Conservation (phyloP, 2,888 invertebrate genomes). For the Drosophila peninsularis region DNA sequence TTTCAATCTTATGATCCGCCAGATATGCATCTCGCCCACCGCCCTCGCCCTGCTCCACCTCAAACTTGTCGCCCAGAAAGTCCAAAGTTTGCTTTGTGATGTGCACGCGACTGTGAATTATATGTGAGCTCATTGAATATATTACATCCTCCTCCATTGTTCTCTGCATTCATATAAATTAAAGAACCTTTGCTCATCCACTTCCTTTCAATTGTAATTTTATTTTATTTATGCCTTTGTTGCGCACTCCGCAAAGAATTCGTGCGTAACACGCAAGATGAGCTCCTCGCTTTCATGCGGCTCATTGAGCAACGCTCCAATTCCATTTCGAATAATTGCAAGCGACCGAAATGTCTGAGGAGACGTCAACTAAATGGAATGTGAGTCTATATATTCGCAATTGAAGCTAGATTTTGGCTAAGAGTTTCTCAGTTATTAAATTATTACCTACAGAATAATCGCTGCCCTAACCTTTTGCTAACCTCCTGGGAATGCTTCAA, state of each 20-base stretch:
- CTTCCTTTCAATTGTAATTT: conserved; percentile 39
- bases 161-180: conserved; percentile 32
- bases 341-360: conserved; percentile 16
- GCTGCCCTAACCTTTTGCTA: not conserved
- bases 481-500: not conserved
- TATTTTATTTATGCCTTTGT: conserved; percentile 45
- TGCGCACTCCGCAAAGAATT: conserved; percentile 38
- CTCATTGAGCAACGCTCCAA: conserved; percentile 67
- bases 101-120: conserved; percentile 90
- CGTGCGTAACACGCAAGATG: conserved; percentile 51
- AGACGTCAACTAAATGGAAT: conserved; percentile 15
- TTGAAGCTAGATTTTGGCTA: not conserved
- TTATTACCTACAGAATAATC: not conserved
- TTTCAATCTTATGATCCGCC: conserved; percentile 95
- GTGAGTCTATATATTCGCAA: not conserved
- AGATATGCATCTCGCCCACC: conserved; percentile 92
- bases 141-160: conserved; percentile 6
- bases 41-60: conserved; percentile 94
- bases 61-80: conserved; percentile 92
- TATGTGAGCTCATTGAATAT: conserved; percentile 20
- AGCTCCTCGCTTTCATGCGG: conserved; percentile 39
- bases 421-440: no score
- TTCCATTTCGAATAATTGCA: conserved; percentile 72
- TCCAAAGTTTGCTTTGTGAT: conserved; percentile 93
- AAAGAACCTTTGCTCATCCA: conserved; percentile 8